Evolutionary conservation across 1,140 invertebrate genomes (phyloP).

Genomic region (Zophobas atratus): DNA sequence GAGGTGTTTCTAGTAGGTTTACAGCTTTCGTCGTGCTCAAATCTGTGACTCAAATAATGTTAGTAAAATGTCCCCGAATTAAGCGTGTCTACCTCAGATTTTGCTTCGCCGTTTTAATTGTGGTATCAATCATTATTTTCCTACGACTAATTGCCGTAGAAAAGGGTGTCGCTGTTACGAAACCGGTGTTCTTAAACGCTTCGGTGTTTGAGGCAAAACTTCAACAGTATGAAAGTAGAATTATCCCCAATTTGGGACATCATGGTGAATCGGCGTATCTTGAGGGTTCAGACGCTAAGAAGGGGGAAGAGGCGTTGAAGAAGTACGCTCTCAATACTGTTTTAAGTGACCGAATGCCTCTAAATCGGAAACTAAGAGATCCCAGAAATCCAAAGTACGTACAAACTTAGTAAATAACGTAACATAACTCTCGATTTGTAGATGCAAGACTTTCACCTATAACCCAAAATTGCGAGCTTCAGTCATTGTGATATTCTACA

Average conservation of each 20-base stretch:
- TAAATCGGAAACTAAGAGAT: conserved; percentile 75
- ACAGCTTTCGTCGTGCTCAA: not conserved
- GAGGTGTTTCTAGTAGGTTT: conserved; percentile 1
- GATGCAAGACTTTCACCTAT: conserved; percentile 73
- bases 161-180: not conserved
- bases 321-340: conserved; percentile 88
- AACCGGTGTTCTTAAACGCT: no score
- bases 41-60: conserved; percentile 50
- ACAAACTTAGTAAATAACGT: not conserved
- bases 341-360: conserved; percentile 85
- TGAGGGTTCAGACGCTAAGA: conserved; percentile 71
- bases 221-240: conserved; percentile 65
- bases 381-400: conserved; percentile 62
- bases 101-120: conserved; percentile 43
- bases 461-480: conserved; percentile 73
- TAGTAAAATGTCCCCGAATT: conserved; percentile 58
- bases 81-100: conserved; percentile 57
- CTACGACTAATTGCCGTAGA: conserved; percentile 44
- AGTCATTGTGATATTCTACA: conserved; percentile 91
- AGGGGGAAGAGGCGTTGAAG: conserved; percentile 78
- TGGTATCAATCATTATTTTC: conserved; percentile 51
- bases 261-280: conserved; percentile 76
- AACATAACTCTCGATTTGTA: conserved; percentile 61
- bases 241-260: conserved; percentile 74
- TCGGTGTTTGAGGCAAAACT: conserved; percentile 49